phyloP scores from a whole-genome alignment of 2,797 vertebrate species.

The Gorsachius magnificus region DNA sequence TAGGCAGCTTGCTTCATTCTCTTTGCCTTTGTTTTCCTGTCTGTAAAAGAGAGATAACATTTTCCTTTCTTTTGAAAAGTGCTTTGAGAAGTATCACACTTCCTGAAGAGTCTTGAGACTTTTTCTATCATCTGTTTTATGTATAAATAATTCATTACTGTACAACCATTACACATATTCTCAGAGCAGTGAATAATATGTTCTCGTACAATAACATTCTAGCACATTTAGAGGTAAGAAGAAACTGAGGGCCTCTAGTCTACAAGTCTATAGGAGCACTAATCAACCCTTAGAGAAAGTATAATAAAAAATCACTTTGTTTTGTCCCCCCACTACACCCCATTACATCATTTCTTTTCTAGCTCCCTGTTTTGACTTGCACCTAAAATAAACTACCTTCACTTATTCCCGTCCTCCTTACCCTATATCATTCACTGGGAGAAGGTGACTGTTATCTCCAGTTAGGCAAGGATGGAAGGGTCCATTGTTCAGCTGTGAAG shows the following conservation, averaged over 20 bases:
- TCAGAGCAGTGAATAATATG: not conserved
- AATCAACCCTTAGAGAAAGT: not conserved
- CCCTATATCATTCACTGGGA: not conserved
- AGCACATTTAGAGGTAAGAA: not conserved
- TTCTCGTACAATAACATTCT: not conserved
- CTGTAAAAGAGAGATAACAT: not conserved
- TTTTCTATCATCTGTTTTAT: not conserved
- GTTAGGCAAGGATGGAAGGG: not conserved
- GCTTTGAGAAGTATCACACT: not conserved
- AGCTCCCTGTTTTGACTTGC: not conserved
- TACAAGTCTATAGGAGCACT: not conserved
- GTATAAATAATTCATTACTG: not conserved
- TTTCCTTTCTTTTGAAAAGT: not conserved
- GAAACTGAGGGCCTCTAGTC: not conserved
- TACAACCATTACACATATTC: not conserved
- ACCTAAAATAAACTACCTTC: not conserved
- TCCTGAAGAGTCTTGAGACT: not conserved
- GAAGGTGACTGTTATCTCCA: not conserved
- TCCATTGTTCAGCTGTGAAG: not conserved
- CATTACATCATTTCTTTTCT: not conserved
- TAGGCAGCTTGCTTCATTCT: not conserved
- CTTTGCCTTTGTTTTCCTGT: not conserved
- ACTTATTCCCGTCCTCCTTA: not conserved
- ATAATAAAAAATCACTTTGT: not conserved
- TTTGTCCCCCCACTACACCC: rapidly evolving